Conservation (phyloP, 2,888 invertebrate genomes). For the Hymenopus coronatus region DNA sequence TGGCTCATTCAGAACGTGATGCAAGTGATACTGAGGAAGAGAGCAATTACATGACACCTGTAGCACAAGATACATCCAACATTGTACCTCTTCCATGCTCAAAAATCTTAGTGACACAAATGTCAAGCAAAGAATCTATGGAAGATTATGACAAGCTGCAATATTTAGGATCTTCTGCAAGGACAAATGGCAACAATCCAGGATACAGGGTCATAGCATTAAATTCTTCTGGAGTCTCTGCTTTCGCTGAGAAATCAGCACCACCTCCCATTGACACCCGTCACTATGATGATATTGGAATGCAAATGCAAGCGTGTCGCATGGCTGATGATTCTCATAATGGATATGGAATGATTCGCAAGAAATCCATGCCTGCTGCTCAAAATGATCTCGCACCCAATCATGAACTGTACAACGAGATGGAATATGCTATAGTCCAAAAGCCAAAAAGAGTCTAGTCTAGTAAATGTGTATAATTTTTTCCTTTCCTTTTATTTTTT, state of each 20-base stretch:
- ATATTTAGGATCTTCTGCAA: slow-evolving; percentile 74
- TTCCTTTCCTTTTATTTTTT: neutral
- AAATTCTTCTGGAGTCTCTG: slow-evolving; percentile 32
- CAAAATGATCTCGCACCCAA: slow-evolving; percentile 43
- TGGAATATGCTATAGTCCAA: slow-evolving; percentile 79
- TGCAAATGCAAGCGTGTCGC: slow-evolving; percentile 64
- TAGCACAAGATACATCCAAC: neutral
- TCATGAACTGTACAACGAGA: slow-evolving; percentile 71
- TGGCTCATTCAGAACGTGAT: slow-evolving; percentile 64
- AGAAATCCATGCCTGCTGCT: slow-evolving; percentile 57
- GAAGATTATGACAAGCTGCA: slow-evolving; percentile 76
- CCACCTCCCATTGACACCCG: slow-evolving; percentile 39
- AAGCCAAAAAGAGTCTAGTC: slow-evolving; percentile 78
- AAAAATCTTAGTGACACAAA: slow-evolving; percentile 28
- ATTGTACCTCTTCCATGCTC: slow-evolving; percentile 3
- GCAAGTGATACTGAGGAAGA: slow-evolving; percentile 28
- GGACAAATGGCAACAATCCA: slow-evolving; percentile 57
- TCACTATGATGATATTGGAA: slow-evolving; percentile 70
- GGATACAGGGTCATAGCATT: slow-evolving; percentile 65
- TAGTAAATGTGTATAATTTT: neutral
- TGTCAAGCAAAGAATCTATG: slow-evolving; percentile 38
- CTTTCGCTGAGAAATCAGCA: slow-evolving; percentile 10
- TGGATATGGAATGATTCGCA: slow-evolving; percentile 75
- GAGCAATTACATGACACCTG: neutral
- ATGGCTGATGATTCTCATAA: slow-evolving; percentile 77